Evolutionary conservation across 2,113 vertebrate species (phyloP), one percentile per base, ranked within the genome.

Genomic region (Motacilla tschutschensis): DNA sequence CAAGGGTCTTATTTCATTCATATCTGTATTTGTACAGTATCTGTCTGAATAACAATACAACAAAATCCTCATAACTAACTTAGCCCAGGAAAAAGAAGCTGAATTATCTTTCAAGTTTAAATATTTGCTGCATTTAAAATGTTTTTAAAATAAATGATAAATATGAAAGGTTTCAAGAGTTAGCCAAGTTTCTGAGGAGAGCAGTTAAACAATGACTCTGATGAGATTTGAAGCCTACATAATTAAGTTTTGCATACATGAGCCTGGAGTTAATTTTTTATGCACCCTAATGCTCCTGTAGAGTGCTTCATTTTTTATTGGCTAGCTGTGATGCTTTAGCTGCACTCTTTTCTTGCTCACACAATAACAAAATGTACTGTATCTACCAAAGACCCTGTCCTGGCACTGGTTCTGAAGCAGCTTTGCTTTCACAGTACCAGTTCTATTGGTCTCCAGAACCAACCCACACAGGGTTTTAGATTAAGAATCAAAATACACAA

Each of bases 221-320:
- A 82, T 90, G 74, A 84, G 67, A 82, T 63, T 58, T 90, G 83
- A 90, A 91, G 55, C 59, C 71, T 79, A n/a, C 6, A 1, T 84
- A 76, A 86, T 79, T 74, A 84, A 66, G 69, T 85, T 95, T 88
- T 67, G 38, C 72, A 79, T 70, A 82, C 29, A 79, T 29, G 40
- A 82, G 59, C 44, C 75, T 59, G 20, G 48, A 86, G 64, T 90
- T 93, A 77, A 59, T 79, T 79, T 88, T 90, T 89, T 71, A 76
- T 88, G 67, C 41, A 82, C 60, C 57, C n/a, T 48, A 83, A 79
- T 64, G 75, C 54, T 76, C 71, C 83, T 73, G 59, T 29, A 55
- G 54, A 91, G 51, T 18, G 17, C n/a, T 59, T 86, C 41, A 31
- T 51, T 72, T 86, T 75, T 82, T 38, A 66, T 57, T 59, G 83